Evolutionary conservation across 2,888 invertebrate genomes (phyloP).

Genomic region (Cheilosia impressa): DNA sequence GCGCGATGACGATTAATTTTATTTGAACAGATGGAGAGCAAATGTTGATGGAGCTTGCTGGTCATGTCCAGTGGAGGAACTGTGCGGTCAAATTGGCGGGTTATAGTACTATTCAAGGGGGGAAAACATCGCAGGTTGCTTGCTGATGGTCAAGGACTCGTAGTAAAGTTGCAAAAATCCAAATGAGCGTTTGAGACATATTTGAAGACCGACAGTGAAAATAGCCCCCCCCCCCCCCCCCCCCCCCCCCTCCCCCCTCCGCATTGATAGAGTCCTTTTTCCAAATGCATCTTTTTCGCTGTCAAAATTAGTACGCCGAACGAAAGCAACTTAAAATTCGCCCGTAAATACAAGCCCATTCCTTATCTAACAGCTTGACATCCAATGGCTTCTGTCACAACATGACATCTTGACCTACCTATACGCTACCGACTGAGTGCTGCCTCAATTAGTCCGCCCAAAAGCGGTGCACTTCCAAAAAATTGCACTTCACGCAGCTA

Average conservation of each 20-base stretch:
- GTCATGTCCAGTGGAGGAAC: background rate
- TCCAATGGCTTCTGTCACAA: constrained; percentile 28
- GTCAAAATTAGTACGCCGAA: background rate
- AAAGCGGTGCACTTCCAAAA: constrained; percentile 23
- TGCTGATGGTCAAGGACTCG: no score
- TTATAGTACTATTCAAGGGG: no score
- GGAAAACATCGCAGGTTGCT: no score
- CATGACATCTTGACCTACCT: constrained; percentile 52
- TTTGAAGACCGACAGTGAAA: background rate
- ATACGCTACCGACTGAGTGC: constrained; percentile 20
- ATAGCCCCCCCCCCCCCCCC: no score
- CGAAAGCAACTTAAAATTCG: background rate
- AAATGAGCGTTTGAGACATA: no score
- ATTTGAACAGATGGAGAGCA: background rate
- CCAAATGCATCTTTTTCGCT: background rate
- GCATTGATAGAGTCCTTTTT: no score
- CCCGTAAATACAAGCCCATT: background rate
- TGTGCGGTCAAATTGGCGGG: no score
- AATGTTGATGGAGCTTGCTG: background rate
- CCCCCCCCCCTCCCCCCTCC: no score
- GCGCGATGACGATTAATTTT: constrained; percentile 36
- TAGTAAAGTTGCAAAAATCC: no score
- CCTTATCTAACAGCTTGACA: background rate
- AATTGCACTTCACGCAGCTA: constrained; percentile 1
- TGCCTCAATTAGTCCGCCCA: constrained; percentile 25